A percentile compares a stretch with the other conserved stretches of the same genome.
Evolutionary conservation across 2,888 invertebrate genomes (phyloP).

Genomic region (Lasioglossum morio): DNA sequence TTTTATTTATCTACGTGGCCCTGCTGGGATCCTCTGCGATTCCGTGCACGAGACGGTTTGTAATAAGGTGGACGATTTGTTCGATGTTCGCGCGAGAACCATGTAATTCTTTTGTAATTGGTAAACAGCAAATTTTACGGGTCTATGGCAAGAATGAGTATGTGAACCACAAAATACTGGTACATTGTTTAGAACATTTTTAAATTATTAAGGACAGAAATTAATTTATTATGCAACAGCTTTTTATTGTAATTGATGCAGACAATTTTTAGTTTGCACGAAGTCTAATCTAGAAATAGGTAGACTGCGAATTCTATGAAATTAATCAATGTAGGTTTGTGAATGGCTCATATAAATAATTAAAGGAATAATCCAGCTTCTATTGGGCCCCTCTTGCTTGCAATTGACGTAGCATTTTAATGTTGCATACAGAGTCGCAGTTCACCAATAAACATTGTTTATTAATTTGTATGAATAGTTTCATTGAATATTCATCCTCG

Average conservation of each 20-base stretch:
- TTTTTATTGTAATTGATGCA: not conserved
- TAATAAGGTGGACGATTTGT: not conserved
- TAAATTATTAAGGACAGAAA: not conserved
- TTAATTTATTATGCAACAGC: not conserved
- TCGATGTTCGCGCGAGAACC: not conserved
- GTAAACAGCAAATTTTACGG: not conserved
- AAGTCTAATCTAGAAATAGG: too few relatives aligned
- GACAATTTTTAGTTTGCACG: not conserved
- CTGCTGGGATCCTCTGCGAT: not conserved
- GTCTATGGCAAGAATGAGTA: fast-evolving
- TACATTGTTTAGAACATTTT: not conserved
- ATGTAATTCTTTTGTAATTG: not conserved
- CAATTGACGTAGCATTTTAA: not conserved
- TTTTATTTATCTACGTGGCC: constrained; percentile 1
- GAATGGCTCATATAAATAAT: not conserved
- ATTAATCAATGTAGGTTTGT: not conserved
- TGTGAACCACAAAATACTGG: too few relatives aligned
- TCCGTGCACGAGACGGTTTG: not conserved
- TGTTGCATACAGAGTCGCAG: not conserved
- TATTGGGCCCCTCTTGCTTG: not conserved
- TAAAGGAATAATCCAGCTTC: not conserved
- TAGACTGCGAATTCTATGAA: not conserved
- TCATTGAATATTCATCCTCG: not conserved
- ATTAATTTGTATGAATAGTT: not conserved
- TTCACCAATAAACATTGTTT: not conserved